Conservation (phyloP, 2,797 vertebrate species). For the Pseudochromis fuscus region DNA sequence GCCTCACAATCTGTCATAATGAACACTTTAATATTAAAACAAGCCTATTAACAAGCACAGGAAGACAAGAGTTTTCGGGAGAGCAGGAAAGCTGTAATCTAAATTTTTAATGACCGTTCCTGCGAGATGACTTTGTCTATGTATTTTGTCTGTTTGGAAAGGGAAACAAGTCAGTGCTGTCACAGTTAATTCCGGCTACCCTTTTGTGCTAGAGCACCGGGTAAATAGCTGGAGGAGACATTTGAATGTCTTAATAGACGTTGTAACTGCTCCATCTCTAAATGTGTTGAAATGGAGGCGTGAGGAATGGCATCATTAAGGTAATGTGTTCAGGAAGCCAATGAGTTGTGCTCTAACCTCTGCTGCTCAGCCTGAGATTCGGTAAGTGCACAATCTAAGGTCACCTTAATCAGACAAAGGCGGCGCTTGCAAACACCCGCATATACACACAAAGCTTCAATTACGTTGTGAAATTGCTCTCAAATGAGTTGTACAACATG, state of each 20-base stretch:
- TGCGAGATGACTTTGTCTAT: conserved; percentile 65
- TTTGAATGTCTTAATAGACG: conserved; percentile 79
- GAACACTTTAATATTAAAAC: conserved; percentile 81
- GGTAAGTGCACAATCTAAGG: conserved; percentile 74
- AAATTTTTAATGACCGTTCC: conserved; percentile 81
- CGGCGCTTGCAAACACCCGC: conserved; percentile 53
- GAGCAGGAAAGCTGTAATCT: conserved; percentile 73
- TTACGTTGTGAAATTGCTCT: conserved; percentile 70
- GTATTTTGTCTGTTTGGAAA: conserved; percentile 74
- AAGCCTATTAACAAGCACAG: conserved; percentile 74
- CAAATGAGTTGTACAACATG: conserved; percentile 63
- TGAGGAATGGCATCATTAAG: conserved; percentile 81
- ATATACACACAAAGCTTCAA: conserved; percentile 58
- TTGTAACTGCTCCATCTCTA: conserved; percentile 71
- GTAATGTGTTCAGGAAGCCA: conserved; percentile 80
- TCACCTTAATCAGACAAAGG: conserved; percentile 78
- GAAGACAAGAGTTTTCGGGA: conserved; percentile 63
- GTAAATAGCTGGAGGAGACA: conserved; percentile 77
- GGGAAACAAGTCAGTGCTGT: conserved; percentile 61
- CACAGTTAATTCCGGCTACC: conserved; percentile 67
- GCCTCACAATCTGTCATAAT: conserved; percentile 69
- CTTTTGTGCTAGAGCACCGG: conserved; percentile 67
- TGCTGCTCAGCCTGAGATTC: conserved; percentile 73
- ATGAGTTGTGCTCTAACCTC: conserved; percentile 76
- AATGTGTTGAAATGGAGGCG: conserved; percentile 75